phyloP scores from a whole-genome alignment of 2,113 vertebrate species.

The Polypterus senegalus region DNA sequence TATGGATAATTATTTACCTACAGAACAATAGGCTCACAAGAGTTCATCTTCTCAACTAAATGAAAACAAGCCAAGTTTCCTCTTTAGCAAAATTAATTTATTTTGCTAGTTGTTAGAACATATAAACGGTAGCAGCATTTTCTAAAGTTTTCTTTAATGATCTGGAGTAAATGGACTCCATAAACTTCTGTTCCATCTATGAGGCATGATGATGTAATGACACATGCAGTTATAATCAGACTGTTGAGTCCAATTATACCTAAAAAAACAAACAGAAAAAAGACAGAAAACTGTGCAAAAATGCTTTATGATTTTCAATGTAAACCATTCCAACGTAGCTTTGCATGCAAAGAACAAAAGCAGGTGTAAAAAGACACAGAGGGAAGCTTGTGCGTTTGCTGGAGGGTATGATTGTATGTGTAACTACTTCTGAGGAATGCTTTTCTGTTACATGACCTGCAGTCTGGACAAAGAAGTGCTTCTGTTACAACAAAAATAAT shows the following conservation, averaged over 20 bases:
- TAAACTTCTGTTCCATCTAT: conserved; percentile 26
- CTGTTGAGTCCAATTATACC: conserved; percentile 20
- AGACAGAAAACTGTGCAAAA: conserved; percentile 46
- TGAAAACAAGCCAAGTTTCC: conserved; percentile 43
- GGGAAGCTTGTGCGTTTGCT: conserved; percentile 66
- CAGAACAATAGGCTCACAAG: conserved; percentile 38
- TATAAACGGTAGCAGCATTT: conserved; percentile 3
- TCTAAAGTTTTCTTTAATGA: conserved; percentile 19
- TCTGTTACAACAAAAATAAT: conserved; percentile 25
- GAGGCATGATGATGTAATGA: conserved; percentile 61
- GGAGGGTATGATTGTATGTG: conserved; percentile 51
- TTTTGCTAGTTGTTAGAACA: conserved; percentile 19
- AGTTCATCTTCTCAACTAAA: conserved; percentile 52
- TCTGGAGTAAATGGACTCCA: conserved; percentile 42
- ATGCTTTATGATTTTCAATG: conserved; percentile 31
- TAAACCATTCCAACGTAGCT: conserved; percentile 32
- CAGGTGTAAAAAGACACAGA: conserved; percentile 61
- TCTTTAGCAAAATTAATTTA: background rate
- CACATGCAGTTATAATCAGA: conserved; percentile 29
- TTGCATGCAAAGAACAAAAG: conserved; percentile 55
- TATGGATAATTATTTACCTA: conserved; percentile 67
- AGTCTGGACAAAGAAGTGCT: conserved; percentile 35
- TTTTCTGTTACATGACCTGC: conserved; percentile 37
- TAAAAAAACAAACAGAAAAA: conserved; percentile 28
- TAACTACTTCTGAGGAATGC: conserved; percentile 47